Evolutionary conservation across 2,888 invertebrate genomes (phyloP), one percentile per base, ranked within the genome.

Genomic region (Lepidocyrtinus sp.): DNA sequence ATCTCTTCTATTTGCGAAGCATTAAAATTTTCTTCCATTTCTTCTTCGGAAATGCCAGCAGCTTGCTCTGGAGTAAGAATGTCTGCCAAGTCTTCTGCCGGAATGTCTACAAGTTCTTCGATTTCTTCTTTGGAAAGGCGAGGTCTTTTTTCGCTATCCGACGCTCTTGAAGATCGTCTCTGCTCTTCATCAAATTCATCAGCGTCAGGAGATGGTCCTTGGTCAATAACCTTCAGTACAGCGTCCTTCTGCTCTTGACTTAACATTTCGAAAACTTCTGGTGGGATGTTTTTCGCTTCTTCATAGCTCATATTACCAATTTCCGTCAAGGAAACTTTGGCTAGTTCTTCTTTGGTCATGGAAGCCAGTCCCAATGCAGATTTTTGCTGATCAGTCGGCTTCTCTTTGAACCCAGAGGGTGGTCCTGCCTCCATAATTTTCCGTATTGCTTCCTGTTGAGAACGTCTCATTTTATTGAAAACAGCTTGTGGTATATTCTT

Each of bases 1-100:
- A 79, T 74, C 46, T 68, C 69, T 69, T 64, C 26, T 0, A 21
- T 26, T 46, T 76, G 75, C 12, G 62, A 69, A 0, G 45, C 21
- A 12, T 36, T 70, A 46, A 76, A 76, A 17, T 22, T 45, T 46
- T n/a, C 22, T 9, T 61, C 1, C 7, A 75, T 7, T 1, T 27
- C 46, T 0, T 61, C 68, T 2, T 19, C 15, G 24, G 68, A 25
- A 25, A 75, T 45, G 0, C 15, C 61, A 19, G 46, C 62, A 12
- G 75, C 75, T 12, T n/a, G 22, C 64, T 27, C 21, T 17, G 24
- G 0, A 25, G 61, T 22, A 21, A 55, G n/a, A 12, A 27, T 15
- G 25, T 7, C 1, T 17, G 9, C 19, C 1, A 74, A 7, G n/a
- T 74, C 22, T 12, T 67, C 61, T 9, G 74, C 65, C 19, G 67